Evolutionary conservation across 2,888 invertebrate genomes (phyloP).

Genomic region (Drosophila ezoana): DNA sequence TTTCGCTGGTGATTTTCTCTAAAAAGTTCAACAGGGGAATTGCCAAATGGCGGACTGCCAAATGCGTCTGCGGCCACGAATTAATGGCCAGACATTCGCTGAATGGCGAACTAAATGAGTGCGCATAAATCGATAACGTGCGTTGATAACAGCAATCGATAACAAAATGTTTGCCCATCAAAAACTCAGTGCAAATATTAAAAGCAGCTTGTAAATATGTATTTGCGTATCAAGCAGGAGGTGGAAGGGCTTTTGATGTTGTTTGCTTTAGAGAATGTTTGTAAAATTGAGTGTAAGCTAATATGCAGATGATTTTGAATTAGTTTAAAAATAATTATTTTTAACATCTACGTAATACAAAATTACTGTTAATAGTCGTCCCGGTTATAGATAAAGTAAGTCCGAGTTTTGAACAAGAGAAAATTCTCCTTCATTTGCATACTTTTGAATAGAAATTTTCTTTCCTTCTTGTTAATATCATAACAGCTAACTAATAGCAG

Average conservation of each 20-base stretch:
- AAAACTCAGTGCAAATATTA: slow-evolving; percentile 2
- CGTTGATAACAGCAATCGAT: slow-evolving; percentile 40
- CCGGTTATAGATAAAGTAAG: too few species aligned
- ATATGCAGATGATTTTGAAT: too few species aligned
- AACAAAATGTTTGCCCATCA: slow-evolving; percentile 33
- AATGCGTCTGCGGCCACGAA: slow-evolving; percentile 22
- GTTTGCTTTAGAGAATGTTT: neutral
- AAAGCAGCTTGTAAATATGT: neutral
- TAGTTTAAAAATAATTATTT: too few species aligned
- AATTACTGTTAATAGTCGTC: too few species aligned
- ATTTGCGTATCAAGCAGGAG: neutral
- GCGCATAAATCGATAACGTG: slow-evolving; percentile 40
- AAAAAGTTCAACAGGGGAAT: slow-evolving; percentile 43
- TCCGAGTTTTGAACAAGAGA: too few species aligned
- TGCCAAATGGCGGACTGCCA: slow-evolving; percentile 48
- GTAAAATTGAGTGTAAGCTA: neutral
- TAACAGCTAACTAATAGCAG: too few species aligned
- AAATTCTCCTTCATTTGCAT: too few species aligned
- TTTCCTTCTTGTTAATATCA: too few species aligned
- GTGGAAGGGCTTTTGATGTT: too few species aligned
- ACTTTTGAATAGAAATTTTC: too few species aligned
- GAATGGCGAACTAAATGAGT: slow-evolving; percentile 39
- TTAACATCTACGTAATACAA: too few species aligned
- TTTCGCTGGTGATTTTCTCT: slow-evolving; percentile 27
- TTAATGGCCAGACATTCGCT: slow-evolving; percentile 33